phyloP scores from a whole-genome alignment of 2,797 vertebrate genomes.

The Cyprinella venusta region DNA sequence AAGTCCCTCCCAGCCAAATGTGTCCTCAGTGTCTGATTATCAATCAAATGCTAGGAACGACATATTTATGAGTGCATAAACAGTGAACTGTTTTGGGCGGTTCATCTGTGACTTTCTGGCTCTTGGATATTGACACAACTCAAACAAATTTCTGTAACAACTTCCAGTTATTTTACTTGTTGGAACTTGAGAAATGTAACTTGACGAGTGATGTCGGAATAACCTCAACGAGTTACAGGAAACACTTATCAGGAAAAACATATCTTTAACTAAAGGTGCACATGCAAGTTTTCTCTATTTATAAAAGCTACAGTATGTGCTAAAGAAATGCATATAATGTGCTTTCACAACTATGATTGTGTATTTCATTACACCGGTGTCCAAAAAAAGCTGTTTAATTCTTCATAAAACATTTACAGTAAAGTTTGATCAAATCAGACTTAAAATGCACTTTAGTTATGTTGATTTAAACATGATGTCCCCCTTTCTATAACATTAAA shows the following conservation, averaged over 20 bases:
- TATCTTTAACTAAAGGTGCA: neutral
- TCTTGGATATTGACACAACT: neutral
- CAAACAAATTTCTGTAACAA: neutral
- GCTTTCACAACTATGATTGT: too few species aligned
- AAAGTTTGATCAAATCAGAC: too few species aligned
- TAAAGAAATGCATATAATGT: too few species aligned
- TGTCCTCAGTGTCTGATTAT: too few species aligned
- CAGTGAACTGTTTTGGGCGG: neutral
- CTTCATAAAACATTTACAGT: too few species aligned
- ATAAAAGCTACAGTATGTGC: too few species aligned
- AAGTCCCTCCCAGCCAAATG: slow-evolving; percentile 25
- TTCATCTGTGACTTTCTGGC: neutral
- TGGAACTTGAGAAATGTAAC: neutral
- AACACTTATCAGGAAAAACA: neutral
- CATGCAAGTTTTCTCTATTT: too few species aligned
- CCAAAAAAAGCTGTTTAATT: too few species aligned
- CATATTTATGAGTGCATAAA: neutral
- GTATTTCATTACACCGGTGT: too few species aligned
- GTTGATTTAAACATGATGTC: too few species aligned
- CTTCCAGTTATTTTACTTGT: neutral
- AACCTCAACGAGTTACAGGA: neutral
- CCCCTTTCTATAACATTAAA: too few species aligned
- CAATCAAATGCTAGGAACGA: neutral
- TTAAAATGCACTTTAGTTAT: too few species aligned
- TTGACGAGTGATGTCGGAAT: neutral